These are phyloP conservation scores for Lamprologus callipterus DNA, from an alignment of 2,113 vertebrate genomes.

Conservation along the genomic window DNA sequence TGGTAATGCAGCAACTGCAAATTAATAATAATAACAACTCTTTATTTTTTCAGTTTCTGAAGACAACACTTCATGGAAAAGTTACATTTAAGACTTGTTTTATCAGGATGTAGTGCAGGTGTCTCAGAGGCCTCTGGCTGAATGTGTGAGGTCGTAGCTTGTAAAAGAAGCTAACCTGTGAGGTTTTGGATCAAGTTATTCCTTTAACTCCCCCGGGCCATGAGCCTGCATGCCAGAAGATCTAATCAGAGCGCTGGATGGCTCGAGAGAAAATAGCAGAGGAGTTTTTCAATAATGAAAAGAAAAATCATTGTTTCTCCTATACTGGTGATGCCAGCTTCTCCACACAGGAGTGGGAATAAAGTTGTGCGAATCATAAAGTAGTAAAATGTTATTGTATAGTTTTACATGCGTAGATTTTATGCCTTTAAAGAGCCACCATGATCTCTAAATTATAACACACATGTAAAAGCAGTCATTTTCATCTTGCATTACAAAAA, in stretches of 20 bases:
- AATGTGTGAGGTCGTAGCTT: slow-evolving; percentile 29
- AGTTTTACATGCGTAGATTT: not conserved
- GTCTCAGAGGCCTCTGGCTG: not conserved
- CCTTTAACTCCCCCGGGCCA: not conserved
- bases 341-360: not conserved
- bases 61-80: not conserved
- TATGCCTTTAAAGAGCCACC: not conserved
- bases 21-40: not conserved
- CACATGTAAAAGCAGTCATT: not conserved
- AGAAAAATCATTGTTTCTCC: not conserved
- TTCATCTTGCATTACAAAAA: not conserved
- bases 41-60: not conserved
- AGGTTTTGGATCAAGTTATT: not conserved
- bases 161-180: slow-evolving; percentile 7
- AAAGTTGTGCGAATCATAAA: not conserved
- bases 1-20: not conserved
- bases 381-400: not conserved
- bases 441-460: not conserved
- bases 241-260: not conserved
- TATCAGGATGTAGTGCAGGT: slow-evolving; percentile 9
- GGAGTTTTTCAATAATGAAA: not conserved
- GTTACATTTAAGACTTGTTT: slow-evolving; percentile 10
- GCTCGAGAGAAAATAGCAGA: not conserved
- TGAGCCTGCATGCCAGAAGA: not conserved
- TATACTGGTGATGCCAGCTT: not conserved